A percentile compares a stretch with the other conserved stretches of the same genome.
Evolutionary conservation across 2,113 vertebrate genomes (phyloP).

Genomic region (Pseudonaja textilis): DNA sequence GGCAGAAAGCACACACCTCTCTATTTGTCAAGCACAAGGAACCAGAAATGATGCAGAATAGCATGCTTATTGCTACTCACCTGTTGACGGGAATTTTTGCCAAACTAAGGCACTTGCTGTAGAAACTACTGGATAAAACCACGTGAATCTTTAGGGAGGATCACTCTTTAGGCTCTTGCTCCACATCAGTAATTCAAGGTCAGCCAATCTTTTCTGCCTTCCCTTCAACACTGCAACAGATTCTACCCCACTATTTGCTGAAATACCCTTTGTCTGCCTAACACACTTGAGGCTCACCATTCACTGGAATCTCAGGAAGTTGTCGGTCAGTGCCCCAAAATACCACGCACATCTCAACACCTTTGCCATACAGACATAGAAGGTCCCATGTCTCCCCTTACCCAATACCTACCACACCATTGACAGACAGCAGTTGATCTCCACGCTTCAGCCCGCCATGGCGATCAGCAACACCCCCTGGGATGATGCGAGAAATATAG

Average conservation of each 20-base stretch:
- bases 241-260: not conserved
- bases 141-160: not conserved
- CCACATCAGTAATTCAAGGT: not conserved
- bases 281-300: not conserved
- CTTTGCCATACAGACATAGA: too few relatives aligned
- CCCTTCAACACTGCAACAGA: not conserved
- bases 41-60: not conserved
- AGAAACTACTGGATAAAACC: not conserved
- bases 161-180: not conserved
- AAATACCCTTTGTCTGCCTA: not conserved
- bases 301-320: not conserved
- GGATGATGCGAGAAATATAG: constrained; percentile 91
- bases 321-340: too few relatives aligned
- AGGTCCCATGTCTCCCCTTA: not conserved
- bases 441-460: constrained; percentile 90
- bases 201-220: not conserved
- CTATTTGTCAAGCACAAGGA: not conserved
- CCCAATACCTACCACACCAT: constrained; percentile 81
- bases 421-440: constrained; percentile 90
- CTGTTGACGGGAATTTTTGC: not conserved
- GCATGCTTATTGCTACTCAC: not conserved
- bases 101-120: not conserved
- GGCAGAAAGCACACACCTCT: not conserved
- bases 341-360: not conserved
- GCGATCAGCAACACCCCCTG: constrained; percentile 87